A percentile compares a stretch with the other conserved stretches of the same genome.
These are phyloP conservation scores for Phalera bucephala DNA, from an alignment of 2,888 invertebrate species.

Conservation along the genomic window DNA sequence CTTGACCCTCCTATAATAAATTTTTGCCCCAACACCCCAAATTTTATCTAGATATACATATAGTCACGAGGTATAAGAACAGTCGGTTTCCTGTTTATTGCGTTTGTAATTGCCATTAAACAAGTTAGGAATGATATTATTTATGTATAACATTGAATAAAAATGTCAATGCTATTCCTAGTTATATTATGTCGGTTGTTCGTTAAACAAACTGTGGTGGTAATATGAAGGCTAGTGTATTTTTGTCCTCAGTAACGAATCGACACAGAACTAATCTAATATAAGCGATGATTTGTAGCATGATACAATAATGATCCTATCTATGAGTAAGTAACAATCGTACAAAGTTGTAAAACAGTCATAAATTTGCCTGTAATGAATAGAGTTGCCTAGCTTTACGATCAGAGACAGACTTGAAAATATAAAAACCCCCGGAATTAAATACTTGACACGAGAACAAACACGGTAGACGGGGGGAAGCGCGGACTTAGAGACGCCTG, in stretches of 20 bases:
- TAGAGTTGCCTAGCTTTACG: no score
- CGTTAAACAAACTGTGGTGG: constrained; percentile 11
- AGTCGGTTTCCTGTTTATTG: constrained; percentile 34
- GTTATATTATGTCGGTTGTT: not conserved
- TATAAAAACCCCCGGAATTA: no score
- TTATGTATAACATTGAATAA: constrained; percentile 1
- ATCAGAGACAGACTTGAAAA: no score
- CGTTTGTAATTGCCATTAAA: constrained; percentile 33
- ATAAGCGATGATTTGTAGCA: no score
- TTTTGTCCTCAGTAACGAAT: no score
- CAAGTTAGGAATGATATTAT: constrained; percentile 18
- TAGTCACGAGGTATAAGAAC: constrained; percentile 38
- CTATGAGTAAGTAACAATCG: no score
- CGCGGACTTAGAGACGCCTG: constrained; percentile 1
- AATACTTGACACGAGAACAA: not conserved
- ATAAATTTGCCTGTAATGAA: no score
- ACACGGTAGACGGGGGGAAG: not conserved
- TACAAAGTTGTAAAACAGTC: no score
- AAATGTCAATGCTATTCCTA: not conserved
- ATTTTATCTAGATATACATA: constrained; percentile 40
- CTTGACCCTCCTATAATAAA: constrained; percentile 44
- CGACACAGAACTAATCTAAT: no score
- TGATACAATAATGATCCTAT: no score
- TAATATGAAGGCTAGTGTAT: no score
- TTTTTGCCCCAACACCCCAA: constrained; percentile 34